A percentile compares a stretch with the other conserved stretches of the same genome.
Conservation (phyloP, 1,140 invertebrate species). For the Ceratina australensis region DNA sequence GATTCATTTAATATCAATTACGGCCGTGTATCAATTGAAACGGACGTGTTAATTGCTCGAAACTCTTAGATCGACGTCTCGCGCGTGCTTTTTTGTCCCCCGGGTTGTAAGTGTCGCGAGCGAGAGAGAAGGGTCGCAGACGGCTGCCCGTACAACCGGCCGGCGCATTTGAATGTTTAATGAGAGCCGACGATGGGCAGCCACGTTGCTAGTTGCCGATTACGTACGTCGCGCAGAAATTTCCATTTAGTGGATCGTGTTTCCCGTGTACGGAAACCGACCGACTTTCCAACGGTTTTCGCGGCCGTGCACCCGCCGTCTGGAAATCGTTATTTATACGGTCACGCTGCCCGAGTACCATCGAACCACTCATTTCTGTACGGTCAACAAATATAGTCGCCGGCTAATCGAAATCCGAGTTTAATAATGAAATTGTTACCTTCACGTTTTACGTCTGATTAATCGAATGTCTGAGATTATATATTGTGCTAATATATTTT, state of each 20-base stretch:
- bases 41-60: no score
- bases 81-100: not conserved
- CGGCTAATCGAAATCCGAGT: no score
- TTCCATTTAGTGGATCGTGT: conserved; percentile 37
- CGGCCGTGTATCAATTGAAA: no score
- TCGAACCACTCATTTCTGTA: no score
- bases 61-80: not conserved
- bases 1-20: no score
- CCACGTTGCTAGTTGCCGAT: conserved; percentile 45
- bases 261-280: conserved; percentile 1
- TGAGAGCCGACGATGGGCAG: conserved; percentile 48
- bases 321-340: conserved; percentile 12
- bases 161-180: conserved; percentile 64
- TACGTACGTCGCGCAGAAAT: conserved; percentile 41
- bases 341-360: no score
- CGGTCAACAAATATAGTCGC: no score
- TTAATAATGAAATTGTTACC: no score
- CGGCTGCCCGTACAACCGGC: not conserved
- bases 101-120: conserved; percentile 6
- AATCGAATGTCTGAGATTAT: no score
- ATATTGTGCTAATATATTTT: no score
- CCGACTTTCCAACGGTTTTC: conserved; percentile 10
- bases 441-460: no score
- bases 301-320: not conserved
- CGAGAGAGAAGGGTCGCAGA: not conserved